Evolutionary conservation across 2,888 invertebrate genomes (phyloP), one percentile per base, ranked within the genome.

Genomic region (Scaeva pyrastri): DNA sequence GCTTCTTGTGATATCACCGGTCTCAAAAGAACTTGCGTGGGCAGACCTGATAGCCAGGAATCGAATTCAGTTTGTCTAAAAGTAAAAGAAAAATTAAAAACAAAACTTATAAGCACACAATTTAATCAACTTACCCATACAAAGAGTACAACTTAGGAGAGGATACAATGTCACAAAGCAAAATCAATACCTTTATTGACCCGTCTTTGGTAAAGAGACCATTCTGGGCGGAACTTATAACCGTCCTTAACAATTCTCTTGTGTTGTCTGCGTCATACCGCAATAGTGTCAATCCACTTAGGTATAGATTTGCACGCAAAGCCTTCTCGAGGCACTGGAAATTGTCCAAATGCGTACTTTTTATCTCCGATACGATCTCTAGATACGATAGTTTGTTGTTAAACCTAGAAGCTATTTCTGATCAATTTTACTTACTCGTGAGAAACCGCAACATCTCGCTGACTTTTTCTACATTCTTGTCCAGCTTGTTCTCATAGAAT

Each of bases 41-140:
- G 95, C 85, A 95, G 90, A 76, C 93, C 93, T 76, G 91, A 90
- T 0, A 95, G 90, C 94, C 95, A 95, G 11, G 89, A 89, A 56
- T 93, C 90, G 89, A 94, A 95, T 36, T 90, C 89, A 0, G 88
- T 43, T 5, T 88, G 87, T 2, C 92, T 93, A 56, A 55, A 55
- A 36, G 8, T 39, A 6, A 26, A 31, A 26, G 31, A 26, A 36
- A 0, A 16, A 36, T 10, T 16, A 11, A 6, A 36, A 16, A 2
- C 5, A 11, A 21, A 0, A 21, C 10, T 21, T 41, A 14, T 14
- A 12, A n/a, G n/a, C n/a, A 23, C 8, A 12, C 1, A 43, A 56
- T 26, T 41, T 6, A 48, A 21, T 19, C 10, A 36, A 82, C 88
- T 88, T 88, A 92, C 92, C 90, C 89, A 78, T 92, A 92, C 10